Base-by-base conservation (phyloP, 30 jellyfish, hydroid and myxozoan genomes). In the Cassiopea xamachana region DNA sequence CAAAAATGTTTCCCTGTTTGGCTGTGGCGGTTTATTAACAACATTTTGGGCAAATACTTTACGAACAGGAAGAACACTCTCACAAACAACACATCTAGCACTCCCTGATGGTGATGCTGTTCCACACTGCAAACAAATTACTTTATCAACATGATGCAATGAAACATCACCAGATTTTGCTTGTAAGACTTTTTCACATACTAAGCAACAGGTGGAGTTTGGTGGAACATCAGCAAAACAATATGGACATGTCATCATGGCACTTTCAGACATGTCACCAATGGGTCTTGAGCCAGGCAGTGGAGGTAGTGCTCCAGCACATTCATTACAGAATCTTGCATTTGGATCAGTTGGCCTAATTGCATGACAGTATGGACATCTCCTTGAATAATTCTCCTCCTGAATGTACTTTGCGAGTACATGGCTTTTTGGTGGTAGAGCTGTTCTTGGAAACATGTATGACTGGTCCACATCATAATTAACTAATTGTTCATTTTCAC, bases 261-360 rank as follows among this genome's bases (percentile, higher is more conserved):
- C n/a, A 9, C 85, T 80, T 60, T 73, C 92, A 47, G 15, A 27
- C 39, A 27, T 87, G 6, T 79, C 77, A 18, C 93, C 93, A 71
- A 79, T 2, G 39, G 95, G 43, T 48, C 93, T 77, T 2, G 87
- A 39, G 14, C 96, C 96, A 1, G 97, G 97, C 9, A 85, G 61
- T 67, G 97, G 98, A 39, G 99, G 97, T 67, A 95, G 75, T 16
- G 93, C 89, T 10, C 90, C 92, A 19, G 97, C 94, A 83, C 99
- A 95, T 64, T 92, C 97, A 82, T 77, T 83, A 75, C 99, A 95
- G 73, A 91, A 95, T 69, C 98, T 83, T 19, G 99, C 98, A 91
- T 86, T 82, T 7, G 95, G 94, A 70, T 95, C 98, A 12, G 92
- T 82, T 39, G 99, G 97, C 44, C 98, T 46, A 17, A 71, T 80